Evolutionary conservation across 2,113 vertebrate species (phyloP).

Genomic region (Quiscalus mexicanus): DNA sequence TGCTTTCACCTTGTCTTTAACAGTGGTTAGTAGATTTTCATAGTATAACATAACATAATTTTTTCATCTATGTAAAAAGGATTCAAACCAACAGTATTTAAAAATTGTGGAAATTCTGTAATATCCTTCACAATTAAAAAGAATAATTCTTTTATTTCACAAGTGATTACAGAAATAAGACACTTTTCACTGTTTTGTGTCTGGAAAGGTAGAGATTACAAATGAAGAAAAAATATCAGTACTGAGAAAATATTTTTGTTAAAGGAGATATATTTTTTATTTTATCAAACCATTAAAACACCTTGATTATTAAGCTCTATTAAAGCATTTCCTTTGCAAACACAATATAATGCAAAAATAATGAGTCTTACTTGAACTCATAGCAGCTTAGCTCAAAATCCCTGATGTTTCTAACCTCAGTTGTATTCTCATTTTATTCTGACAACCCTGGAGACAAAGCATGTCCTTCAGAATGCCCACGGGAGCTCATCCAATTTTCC

Average conservation of each 20-base stretch:
- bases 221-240: neutral
- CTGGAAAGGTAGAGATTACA: neutral
- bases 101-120: neutral
- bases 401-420: neutral
- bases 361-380: neutral
- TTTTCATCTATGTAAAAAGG: neutral
- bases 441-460: neutral
- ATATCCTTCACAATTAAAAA: neutral
- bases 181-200: neutral
- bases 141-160: neutral
- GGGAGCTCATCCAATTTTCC: fast-evolving
- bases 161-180: neutral
- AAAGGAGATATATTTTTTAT: neutral
- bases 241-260: neutral
- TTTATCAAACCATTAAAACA: neutral
- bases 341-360: neutral
- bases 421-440: neutral
- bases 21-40: neutral
- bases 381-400: neutral
- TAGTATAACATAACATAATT: neutral
- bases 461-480: neutral
- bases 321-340: neutral
- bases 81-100: neutral
- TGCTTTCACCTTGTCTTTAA: neutral
- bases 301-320: neutral